A percentile compares a stretch with the other conserved stretches of the same genome.
Evolutionary conservation across 2,113 vertebrate species (phyloP).

Genomic region (Daboia siamensis): DNA sequence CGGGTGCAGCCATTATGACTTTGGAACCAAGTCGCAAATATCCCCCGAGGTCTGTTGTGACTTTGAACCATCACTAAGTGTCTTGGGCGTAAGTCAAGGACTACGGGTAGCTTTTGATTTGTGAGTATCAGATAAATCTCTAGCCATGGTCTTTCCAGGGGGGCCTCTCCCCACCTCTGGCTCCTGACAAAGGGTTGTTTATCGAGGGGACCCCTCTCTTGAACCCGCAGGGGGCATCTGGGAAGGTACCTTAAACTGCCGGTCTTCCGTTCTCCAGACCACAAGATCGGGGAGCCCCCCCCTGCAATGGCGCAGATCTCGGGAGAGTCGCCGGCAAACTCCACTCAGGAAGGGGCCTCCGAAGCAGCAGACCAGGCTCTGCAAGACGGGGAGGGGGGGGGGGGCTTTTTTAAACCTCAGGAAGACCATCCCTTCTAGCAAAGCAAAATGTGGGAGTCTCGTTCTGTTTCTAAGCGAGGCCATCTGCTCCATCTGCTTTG

Average conservation of each 20-base stretch:
- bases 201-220: not conserved
- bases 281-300: constrained; percentile 92
- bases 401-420: not conserved
- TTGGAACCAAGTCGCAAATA: not conserved
- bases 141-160: not conserved
- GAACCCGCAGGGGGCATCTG: not conserved
- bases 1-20: not conserved
- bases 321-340: constrained; percentile 77
- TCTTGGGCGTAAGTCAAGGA: not conserved
- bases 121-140: not conserved
- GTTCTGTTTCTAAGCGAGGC: not conserved
- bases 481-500: not conserved
- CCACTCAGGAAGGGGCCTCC: constrained; percentile 85
- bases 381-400: not conserved
- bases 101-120: not conserved
- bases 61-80: not conserved
- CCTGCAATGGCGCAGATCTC: constrained; percentile 86
- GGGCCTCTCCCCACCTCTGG: not conserved
- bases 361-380: constrained; percentile 85
- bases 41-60: not conserved
- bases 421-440: not conserved
- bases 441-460: not conserved
- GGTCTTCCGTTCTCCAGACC: constrained; percentile 80
- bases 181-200: not conserved
- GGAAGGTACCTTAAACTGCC: constrained; percentile 78